Conservation (phyloP, 2,888 invertebrate species). For the Didymodactylos carnosus region DNA sequence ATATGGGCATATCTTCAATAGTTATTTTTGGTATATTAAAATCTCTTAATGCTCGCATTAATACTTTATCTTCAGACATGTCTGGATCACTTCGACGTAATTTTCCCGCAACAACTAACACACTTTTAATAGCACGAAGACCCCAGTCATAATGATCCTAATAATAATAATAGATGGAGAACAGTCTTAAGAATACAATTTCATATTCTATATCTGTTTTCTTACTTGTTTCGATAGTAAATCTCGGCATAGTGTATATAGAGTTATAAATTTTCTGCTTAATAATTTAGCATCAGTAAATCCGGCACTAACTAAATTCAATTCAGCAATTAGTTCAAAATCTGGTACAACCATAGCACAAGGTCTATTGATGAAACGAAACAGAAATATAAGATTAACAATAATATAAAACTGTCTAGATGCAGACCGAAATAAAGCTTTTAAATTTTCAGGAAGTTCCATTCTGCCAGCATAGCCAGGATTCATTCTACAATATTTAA, state of each 20-base stretch:
- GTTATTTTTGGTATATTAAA: constrained; percentile 72
- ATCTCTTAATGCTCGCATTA: constrained; percentile 64
- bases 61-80: constrained; percentile 39
- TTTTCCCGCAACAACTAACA: constrained; percentile 61
- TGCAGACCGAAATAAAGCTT: constrained; percentile 39
- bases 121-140: constrained; percentile 58
- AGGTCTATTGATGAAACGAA: constrained; percentile 55
- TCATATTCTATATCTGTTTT: too few species aligned
- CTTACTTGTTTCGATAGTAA: constrained; percentile 56
- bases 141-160: constrained; percentile 69
- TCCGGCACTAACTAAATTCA: constrained; percentile 66
- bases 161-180: background rate
- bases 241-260: constrained; percentile 61
- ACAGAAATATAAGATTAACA: background rate
- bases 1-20: constrained; percentile 60
- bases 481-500: constrained; percentile 52
- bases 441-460: constrained; percentile 68
- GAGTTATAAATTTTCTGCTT: constrained; percentile 42
- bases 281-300: constrained; percentile 61
- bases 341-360: constrained; percentile 80
- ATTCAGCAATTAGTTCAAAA: constrained; percentile 65
- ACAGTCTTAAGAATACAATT: too few species aligned
- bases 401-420: background rate
- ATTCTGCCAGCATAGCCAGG: constrained; percentile 53
- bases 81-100: constrained; percentile 51